These are phyloP conservation scores for Bombus affinis DNA, from an alignment of 1,140 invertebrate species.

Conservation along the genomic window DNA sequence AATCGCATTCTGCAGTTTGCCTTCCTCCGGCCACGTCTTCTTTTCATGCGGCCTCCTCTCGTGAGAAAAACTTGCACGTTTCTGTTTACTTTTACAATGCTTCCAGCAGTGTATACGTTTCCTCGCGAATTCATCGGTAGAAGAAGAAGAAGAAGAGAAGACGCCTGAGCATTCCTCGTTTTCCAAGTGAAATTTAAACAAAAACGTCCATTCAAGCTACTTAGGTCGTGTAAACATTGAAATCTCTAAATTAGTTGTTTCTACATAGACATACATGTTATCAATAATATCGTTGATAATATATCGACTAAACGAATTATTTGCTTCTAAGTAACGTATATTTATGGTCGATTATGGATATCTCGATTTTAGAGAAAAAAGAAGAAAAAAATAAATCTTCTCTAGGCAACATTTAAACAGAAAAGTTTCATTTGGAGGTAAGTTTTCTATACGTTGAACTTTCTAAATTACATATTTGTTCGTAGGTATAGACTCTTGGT, in stretches of 20 bases:
- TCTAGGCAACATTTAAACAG: no score
- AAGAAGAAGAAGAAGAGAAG: neutral
- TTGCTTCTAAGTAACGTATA: no score
- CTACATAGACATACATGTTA: neutral
- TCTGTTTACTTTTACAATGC: conserved; percentile 14
- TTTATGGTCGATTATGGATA: no score
- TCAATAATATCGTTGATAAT: no score
- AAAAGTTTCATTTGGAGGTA: no score
- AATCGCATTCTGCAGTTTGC: conserved; percentile 27
- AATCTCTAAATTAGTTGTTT: neutral
- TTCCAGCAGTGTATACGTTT: neutral
- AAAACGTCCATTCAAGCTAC: neutral
- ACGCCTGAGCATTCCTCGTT: neutral
- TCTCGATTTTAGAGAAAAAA: no score
- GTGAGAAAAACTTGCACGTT: conserved; percentile 27
- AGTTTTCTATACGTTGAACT: no score
- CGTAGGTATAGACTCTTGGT: no score
- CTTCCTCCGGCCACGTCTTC: conserved; percentile 3
- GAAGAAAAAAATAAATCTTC: no score
- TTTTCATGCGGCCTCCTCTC: neutral
- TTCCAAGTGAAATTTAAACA: neutral
- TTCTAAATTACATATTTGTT: no score
- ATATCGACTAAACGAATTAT: no score
- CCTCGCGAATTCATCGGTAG: neutral
- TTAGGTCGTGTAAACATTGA: neutral